These are phyloP conservation scores for Phrynosoma platyrhinos DNA, from an alignment of 2,113 vertebrate genomes.

Conservation along the genomic window DNA sequence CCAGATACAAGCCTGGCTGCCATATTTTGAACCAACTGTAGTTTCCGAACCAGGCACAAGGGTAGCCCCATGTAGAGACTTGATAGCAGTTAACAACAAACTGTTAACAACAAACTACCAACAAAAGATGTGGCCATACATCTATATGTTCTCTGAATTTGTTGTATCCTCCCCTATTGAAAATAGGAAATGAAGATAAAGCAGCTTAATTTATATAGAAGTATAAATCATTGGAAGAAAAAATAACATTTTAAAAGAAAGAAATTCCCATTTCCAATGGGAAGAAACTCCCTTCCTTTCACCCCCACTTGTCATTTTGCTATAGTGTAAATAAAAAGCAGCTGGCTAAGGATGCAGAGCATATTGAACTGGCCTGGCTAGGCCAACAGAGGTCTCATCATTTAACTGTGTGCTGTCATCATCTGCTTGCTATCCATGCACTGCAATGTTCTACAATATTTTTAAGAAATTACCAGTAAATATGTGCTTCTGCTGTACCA, in stretches of 20 bases:
- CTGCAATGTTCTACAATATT: constrained; percentile 61
- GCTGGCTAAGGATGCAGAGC: constrained; percentile 64
- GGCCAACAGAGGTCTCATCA: constrained; percentile 69
- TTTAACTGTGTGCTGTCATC: constrained; percentile 67
- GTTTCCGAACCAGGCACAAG: no score
- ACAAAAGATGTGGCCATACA: constrained; percentile 27
- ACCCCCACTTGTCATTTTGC: constrained; percentile 55
- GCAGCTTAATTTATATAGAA: no score
- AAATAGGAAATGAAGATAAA: neutral
- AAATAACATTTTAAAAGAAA: neutral
- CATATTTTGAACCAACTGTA: no score
- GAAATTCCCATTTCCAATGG: constrained; percentile 19
- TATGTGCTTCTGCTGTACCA: constrained; percentile 64
- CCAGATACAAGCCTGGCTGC: no score
- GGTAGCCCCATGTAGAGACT: no score
- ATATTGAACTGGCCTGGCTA: constrained; percentile 63
- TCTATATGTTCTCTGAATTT: neutral
- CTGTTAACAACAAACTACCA: no score
- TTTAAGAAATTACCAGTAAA: constrained; percentile 72
- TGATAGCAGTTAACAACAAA: no score
- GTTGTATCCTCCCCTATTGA: constrained; percentile 44
- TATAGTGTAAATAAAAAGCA: constrained; percentile 56
- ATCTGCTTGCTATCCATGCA: constrained; percentile 72
- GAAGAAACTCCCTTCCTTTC: constrained; percentile 60
- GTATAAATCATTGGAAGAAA: no score